Base-by-base conservation (phyloP, 2,888 invertebrate genomes). In the Apantesis nais region DNA sequence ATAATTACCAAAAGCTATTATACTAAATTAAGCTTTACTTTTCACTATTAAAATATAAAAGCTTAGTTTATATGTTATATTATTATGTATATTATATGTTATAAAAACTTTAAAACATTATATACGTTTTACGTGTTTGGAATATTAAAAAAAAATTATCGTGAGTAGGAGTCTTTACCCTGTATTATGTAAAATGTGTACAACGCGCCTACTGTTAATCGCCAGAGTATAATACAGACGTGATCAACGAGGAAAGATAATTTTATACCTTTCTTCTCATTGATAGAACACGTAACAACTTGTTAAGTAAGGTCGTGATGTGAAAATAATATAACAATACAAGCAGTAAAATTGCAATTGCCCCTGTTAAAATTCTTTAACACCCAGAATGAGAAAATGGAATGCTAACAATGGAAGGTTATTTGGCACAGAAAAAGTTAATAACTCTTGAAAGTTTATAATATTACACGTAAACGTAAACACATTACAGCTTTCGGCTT, bases 221-320 rank as follows among this genome's bases (percentile, higher is more conserved):
- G 65, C 75, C 58, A 77, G 72, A 74, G 75, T 73, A 81, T 77
- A 78, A 80, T 68, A 69, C 64, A 73, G 60, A 66, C 85, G 82
- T 81, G 83, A 82, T 80, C 75, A 67, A 39, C 72, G 67, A 71
- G 70, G 72, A 69, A 55, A 44, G 68, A 77, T 73, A 75, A 82
- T 76, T 77, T 76, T 62, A 75, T 74, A 75, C 76, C 72, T 78
- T 77, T 80, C 72, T 79, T 79, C 79, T 74, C 76, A 85, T 85
- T 84, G 80, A 83, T 85, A 78, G 78, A 82, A 82, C 80, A 81
- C 78, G 85, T 85, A 88, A 86, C 88, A 86, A 85, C 87, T 89
- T 84, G 87, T 89, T 88, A 86, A 77, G 75, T 73, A 66, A 73
- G 75, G 71, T 83, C 78, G 82, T 81, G 79, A 76, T 74, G 79